Percentiles rank a stretch among this genome's conserved stretches.
These are phyloP conservation scores for Netelia inedita DNA, from an alignment of 2,888 invertebrate genomes.

Conservation along the genomic window DNA sequence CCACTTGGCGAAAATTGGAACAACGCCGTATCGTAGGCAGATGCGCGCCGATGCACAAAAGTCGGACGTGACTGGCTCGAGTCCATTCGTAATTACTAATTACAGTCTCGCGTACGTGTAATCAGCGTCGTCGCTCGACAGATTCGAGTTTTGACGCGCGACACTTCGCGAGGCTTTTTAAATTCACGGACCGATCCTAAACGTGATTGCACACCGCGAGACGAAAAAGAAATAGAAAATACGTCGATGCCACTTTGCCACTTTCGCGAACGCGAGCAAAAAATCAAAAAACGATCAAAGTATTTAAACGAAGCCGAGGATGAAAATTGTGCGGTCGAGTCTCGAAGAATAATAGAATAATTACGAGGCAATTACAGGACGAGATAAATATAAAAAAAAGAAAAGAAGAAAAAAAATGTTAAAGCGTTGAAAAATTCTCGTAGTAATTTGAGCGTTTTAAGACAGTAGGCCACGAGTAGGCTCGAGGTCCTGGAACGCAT, in stretches of 20 bases:
- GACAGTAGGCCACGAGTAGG: not conserved
- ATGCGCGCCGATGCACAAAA: constrained; percentile 22
- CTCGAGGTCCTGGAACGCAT: not conserved
- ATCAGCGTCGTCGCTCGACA: not conserved
- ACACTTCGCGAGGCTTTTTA: constrained; percentile 11
- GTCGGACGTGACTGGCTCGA: not conserved
- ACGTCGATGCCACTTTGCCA: not conserved
- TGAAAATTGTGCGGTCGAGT: constrained; percentile 13
- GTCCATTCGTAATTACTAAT: constrained; percentile 68
- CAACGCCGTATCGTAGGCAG: not conserved
- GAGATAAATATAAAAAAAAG: not conserved
- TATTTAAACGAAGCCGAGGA: not conserved
- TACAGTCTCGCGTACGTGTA: constrained; percentile 17
- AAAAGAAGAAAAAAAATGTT: not conserved
- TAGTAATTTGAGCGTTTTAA: not conserved
- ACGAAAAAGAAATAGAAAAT: not conserved
- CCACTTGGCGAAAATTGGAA: constrained; percentile 43
- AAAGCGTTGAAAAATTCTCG: not conserved
- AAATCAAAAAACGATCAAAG: not conserved
- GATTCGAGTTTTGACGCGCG: constrained; percentile 24
- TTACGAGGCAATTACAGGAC: constrained; percentile 4
- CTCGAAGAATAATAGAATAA: constrained; percentile 17
- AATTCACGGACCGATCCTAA: not conserved
- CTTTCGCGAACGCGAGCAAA: not conserved
- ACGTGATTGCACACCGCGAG: not conserved